Evolutionary conservation across 2,888 invertebrate species (phyloP).

Genomic region (Pristionchus entomophagus): DNA sequence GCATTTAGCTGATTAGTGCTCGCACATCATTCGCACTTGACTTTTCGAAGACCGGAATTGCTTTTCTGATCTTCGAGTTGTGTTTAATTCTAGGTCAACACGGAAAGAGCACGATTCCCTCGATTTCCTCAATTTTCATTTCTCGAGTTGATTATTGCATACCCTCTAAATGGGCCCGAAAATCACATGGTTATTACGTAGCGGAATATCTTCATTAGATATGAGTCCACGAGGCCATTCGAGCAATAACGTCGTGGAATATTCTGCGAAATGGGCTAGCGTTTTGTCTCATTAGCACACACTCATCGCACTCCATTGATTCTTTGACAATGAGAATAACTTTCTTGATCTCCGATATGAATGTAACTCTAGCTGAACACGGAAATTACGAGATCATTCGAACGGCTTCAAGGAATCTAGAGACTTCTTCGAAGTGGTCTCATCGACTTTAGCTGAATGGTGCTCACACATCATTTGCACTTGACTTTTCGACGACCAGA

Average conservation of each 20-base stretch:
- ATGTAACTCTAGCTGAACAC: too few species aligned
- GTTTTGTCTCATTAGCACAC: too few species aligned
- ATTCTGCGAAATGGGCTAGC: too few species aligned
- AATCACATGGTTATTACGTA: background rate
- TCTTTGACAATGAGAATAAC: too few species aligned
- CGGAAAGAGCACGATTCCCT: background rate
- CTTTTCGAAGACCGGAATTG: background rate
- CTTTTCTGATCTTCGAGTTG: background rate
- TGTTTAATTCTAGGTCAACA: background rate
- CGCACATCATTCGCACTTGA: background rate
- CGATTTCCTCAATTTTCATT: slow-evolving; percentile 7
- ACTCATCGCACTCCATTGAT: too few species aligned
- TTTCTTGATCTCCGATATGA: too few species aligned
- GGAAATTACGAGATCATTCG: too few species aligned
- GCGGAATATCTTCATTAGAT: background rate
- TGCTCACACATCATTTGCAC: background rate
- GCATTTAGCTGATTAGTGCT: too few species aligned
- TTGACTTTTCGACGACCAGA: background rate
- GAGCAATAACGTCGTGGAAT: background rate
- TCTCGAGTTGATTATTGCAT: background rate
- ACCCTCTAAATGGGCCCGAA: background rate
- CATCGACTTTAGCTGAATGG: too few species aligned
- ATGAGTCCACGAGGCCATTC: background rate
- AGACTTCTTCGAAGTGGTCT: too few species aligned
- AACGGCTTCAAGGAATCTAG: too few species aligned